Evolutionary conservation across 2,888 invertebrate genomes (phyloP).

Genomic region (Chironomus riparius): DNA sequence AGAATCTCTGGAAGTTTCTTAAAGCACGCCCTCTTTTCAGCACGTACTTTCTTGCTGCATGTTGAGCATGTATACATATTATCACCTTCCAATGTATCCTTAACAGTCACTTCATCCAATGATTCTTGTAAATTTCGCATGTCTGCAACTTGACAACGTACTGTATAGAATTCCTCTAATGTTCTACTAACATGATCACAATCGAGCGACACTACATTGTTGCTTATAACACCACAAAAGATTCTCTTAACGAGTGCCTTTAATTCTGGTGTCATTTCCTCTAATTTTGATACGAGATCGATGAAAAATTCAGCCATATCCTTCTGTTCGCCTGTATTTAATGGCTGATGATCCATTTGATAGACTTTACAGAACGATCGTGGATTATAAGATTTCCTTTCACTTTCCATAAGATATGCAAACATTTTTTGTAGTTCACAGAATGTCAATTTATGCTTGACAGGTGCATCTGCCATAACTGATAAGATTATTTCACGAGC

Average conservation of each 20-base stretch:
- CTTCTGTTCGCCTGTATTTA: conserved; percentile 94
- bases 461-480: conserved; percentile 61
- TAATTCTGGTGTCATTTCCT: conserved; percentile 88
- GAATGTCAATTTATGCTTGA: conserved; percentile 73
- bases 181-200: conserved; percentile 92
- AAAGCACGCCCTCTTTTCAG: conserved; percentile 90
- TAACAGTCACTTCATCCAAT: conserved; percentile 92
- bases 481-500: conserved; percentile 75
- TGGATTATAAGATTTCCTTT: conserved; percentile 91
- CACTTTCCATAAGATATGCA: conserved; percentile 74
- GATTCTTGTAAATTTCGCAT: conserved; percentile 94
- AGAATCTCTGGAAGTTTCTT: conserved; percentile 86
- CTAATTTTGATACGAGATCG: conserved; percentile 88
- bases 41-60: conserved; percentile 88
- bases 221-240: conserved; percentile 89
- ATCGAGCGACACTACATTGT: conserved; percentile 91
- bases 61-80: conserved; percentile 97
- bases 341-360: conserved; percentile 92
- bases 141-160: conserved; percentile 91
- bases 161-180: conserved; percentile 92
- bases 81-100: conserved; percentile 92
- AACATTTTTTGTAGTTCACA: conserved; percentile 91
- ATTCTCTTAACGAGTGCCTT: conserved; percentile 82
- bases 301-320: conserved; percentile 99
- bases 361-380: conserved; percentile 92